These are phyloP conservation scores for Ctenopoma kingsleyae DNA, from an alignment of 2,797 vertebrate genomes.

Conservation along the genomic window DNA sequence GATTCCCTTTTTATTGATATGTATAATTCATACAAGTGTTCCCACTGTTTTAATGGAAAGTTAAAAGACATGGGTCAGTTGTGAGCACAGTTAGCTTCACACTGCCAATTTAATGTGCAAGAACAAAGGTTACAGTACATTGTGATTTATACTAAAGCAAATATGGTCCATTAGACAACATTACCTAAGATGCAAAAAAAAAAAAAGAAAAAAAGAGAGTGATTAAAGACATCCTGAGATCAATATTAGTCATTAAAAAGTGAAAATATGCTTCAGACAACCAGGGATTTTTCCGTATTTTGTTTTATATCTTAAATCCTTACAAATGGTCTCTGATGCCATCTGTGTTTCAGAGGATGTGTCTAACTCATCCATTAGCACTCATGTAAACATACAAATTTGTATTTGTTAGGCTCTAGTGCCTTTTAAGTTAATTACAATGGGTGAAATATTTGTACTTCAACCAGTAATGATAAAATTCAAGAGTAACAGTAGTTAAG, in stretches of 20 bases:
- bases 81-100: constrained; percentile 30
- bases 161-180: constrained; percentile 44
- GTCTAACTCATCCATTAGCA: constrained; percentile 34
- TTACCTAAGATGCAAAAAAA: constrained; percentile 35
- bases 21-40: constrained; percentile 24
- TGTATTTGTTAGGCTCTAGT: constrained; percentile 11
- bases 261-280: constrained; percentile 41
- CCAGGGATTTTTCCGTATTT: constrained; percentile 7
- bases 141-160: constrained; percentile 36
- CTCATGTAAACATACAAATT: constrained; percentile 3
- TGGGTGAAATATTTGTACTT: constrained; percentile 9
- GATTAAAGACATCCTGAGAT: constrained; percentile 57
- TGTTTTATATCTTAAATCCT: constrained; percentile 32
- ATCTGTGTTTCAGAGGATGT: constrained; percentile 21
- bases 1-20: constrained; percentile 55
- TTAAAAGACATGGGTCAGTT: constrained; percentile 29
- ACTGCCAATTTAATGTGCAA: constrained; percentile 25
- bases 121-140: constrained; percentile 39
- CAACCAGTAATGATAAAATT: not conserved
- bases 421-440: not conserved
- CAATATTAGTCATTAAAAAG: constrained; percentile 50
- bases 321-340: constrained; percentile 40
- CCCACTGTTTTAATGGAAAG: constrained; percentile 22
- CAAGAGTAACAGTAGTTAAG: not conserved
- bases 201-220: constrained; percentile 21